Evolutionary conservation across 2,113 vertebrate genomes (phyloP).

Genomic region (Chauna torquata): DNA sequence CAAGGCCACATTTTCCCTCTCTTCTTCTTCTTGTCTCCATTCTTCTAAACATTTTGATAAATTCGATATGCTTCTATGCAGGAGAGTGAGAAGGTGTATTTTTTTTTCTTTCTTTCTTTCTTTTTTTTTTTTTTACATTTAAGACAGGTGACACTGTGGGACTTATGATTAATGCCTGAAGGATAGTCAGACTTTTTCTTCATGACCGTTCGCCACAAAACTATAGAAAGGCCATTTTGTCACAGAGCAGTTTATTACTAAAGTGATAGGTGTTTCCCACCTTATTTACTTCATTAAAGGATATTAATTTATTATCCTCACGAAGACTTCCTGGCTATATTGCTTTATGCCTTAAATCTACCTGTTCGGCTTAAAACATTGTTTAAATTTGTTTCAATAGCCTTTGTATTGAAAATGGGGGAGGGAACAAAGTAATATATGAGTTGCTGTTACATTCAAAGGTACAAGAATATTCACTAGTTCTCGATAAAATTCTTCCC

Average conservation of each 20-base stretch:
- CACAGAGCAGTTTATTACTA: not conserved
- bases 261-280: not conserved
- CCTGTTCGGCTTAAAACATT: not conserved
- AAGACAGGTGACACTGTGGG: not conserved
- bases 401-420: not conserved
- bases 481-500: not conserved
- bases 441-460: not conserved
- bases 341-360: not conserved
- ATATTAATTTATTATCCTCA: not conserved
- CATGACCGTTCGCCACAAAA: not conserved
- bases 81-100: not conserved
- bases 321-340: not conserved
- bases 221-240: constrained; percentile 1
- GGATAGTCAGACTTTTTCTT: not conserved
- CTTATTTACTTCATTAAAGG: constrained; percentile 1
- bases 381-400: not conserved
- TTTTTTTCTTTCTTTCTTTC: no score
- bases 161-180: not conserved
- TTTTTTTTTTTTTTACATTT: not conserved
- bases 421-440: not conserved
- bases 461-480: not conserved
- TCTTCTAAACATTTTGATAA: constrained; percentile 1
- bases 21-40: not conserved
- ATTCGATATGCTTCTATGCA: not conserved
- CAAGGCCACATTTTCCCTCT: no score